Percentiles rank a stretch among this genome's conserved stretches.
phyloP scores from a whole-genome alignment of 2,113 vertebrate genomes.

The Anhinga anhinga region DNA sequence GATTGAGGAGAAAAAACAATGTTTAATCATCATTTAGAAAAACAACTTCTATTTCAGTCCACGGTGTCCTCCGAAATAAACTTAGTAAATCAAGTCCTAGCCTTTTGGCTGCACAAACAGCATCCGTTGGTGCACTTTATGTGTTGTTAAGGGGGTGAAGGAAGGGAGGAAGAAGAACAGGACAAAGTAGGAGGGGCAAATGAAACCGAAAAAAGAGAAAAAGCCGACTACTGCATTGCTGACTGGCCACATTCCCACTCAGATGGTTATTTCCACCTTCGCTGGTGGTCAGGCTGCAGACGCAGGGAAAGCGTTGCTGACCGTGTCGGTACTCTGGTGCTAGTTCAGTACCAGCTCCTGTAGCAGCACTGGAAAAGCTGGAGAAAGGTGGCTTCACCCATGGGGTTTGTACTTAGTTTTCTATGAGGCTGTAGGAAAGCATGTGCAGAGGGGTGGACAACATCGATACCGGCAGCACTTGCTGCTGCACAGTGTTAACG shows the following conservation, averaged over 20 bases:
- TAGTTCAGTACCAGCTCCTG: background rate
- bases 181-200: background rate
- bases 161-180: background rate
- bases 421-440: background rate
- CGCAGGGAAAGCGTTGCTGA: rapidly evolving
- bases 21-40: background rate
- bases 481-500: background rate
- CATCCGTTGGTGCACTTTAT: background rate
- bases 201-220: background rate
- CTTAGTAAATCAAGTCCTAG: background rate
- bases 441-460: rapidly evolving
- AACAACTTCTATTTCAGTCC: background rate
- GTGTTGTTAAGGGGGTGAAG: background rate
- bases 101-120: background rate
- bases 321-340: rapidly evolving
- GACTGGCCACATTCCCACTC: background rate
- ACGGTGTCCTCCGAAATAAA: background rate
- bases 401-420: background rate
- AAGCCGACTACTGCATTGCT: background rate
- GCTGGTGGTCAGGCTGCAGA: rapidly evolving
- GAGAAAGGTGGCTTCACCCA: background rate
- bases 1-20: background rate
- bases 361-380: background rate
- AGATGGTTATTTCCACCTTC: background rate
- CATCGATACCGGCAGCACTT: background rate